Evolutionary conservation across 2,797 vertebrate genomes (phyloP).

Genomic region (Chelonia mydas): DNA sequence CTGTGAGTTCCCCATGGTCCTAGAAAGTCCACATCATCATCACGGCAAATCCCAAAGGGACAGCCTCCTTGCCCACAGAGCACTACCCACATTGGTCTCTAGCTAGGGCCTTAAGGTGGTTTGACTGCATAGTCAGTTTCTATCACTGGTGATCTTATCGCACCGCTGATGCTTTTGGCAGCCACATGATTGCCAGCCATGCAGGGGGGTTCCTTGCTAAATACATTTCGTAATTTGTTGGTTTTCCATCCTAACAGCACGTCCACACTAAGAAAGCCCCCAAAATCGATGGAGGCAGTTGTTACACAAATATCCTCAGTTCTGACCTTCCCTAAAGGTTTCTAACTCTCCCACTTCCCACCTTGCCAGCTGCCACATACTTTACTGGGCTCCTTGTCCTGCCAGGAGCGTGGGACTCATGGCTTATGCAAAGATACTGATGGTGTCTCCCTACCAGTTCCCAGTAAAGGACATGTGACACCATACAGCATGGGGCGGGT

Average conservation of each 20-base stretch:
- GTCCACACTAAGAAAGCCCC: too few relatives aligned
- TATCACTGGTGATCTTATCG: too few relatives aligned
- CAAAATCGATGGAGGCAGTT: neutral
- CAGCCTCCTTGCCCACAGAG: too few relatives aligned
- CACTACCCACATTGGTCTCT: too few relatives aligned
- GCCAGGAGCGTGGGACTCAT: neutral
- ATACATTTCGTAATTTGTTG: neutral
- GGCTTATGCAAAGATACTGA: neutral
- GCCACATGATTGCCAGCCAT: too few relatives aligned
- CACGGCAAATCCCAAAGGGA: too few relatives aligned
- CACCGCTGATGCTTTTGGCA: too few relatives aligned
- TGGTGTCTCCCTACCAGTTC: neutral
- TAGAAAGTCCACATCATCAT: too few relatives aligned
- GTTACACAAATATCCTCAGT: neutral
- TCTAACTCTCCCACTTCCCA: neutral
- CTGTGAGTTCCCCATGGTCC: neutral
- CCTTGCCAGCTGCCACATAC: neutral
- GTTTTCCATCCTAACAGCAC: neutral
- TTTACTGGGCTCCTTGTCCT: neutral
- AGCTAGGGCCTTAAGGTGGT: too few relatives aligned
- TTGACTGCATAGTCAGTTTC: too few relatives aligned
- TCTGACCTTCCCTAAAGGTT: neutral
- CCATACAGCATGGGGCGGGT: neutral
- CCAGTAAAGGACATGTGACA: neutral
- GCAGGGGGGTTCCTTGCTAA: neutral